Conservation (phyloP, 2,888 invertebrate species). For the Schrankia costaestrigalis region DNA sequence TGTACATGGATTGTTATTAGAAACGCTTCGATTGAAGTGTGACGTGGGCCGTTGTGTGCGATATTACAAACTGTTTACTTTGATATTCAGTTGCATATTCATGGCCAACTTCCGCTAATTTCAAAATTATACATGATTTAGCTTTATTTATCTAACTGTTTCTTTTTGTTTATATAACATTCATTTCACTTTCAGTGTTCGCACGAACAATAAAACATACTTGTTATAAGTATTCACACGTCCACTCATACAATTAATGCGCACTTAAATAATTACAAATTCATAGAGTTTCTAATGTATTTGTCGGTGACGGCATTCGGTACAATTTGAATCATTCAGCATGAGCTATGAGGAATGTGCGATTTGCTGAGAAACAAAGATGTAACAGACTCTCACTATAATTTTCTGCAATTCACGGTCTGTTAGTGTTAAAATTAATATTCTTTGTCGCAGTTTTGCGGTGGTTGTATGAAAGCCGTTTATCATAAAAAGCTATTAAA, state of each 20-base stretch:
- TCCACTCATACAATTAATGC: slow-evolving; percentile 29
- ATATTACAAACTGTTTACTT: slow-evolving; percentile 6
- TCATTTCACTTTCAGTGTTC: slow-evolving; percentile 28
- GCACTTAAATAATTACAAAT: slow-evolving; percentile 24
- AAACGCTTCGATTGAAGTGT: slow-evolving; percentile 3
- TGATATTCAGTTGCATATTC: slow-evolving; percentile 10
- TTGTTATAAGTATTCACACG: slow-evolving; percentile 26
- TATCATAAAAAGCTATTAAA: slow-evolving; percentile 33
- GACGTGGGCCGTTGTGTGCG: slow-evolving; percentile 1
- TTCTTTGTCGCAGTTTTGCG: slow-evolving; percentile 20
- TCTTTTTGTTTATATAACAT: slow-evolving; percentile 25
- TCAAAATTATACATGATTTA: slow-evolving; percentile 3
- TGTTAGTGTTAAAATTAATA: slow-evolving; percentile 32
- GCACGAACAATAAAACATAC: slow-evolving; percentile 16
- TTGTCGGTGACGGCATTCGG: slow-evolving; percentile 3
- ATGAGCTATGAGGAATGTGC: slow-evolving; percentile 21
- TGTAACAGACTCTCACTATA: slow-evolving; percentile 30
- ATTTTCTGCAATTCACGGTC: slow-evolving; percentile 36
- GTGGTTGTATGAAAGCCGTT: slow-evolving; percentile 19
- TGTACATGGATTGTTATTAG: slow-evolving; percentile 7
- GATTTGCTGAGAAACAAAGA: slow-evolving; percentile 31
- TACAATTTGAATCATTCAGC: slow-evolving; percentile 16
- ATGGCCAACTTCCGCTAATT: slow-evolving; percentile 10
- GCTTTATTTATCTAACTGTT: slow-evolving; percentile 9
- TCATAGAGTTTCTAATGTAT: slow-evolving; percentile 20